phyloP scores from a whole-genome alignment of 2,113 vertebrate genomes.

The Stomatorhinus ivindoensis region DNA sequence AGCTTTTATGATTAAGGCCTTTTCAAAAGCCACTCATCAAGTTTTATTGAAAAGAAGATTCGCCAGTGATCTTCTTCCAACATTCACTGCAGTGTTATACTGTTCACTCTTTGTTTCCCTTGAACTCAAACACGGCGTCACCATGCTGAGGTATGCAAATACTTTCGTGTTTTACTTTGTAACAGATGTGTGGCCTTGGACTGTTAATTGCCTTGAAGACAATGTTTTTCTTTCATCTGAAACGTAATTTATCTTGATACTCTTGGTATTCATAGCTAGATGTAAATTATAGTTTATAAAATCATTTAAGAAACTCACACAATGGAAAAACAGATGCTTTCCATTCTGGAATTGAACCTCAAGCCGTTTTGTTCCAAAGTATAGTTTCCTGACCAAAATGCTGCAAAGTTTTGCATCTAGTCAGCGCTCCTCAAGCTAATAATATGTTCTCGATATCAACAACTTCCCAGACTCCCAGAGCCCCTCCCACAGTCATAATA shows the following conservation, averaged over 20 bases:
- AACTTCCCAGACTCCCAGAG: neutral
- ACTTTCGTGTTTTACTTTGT: neutral
- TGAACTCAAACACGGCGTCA: neutral
- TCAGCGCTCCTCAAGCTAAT: neutral
- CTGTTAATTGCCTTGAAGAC: neutral
- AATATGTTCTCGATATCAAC: neutral
- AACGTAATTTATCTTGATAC: neutral
- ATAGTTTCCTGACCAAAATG: neutral
- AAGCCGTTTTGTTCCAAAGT: neutral
- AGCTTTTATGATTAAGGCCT: neutral
- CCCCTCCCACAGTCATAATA: neutral
- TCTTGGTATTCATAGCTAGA: constrained; percentile 1
- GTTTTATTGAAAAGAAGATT: neutral
- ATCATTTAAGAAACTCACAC: neutral
- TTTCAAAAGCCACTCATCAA: neutral
- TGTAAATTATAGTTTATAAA: neutral
- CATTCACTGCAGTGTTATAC: neutral
- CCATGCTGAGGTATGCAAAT: neutral
- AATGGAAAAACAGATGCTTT: constrained; percentile 2
- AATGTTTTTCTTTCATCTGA: neutral
- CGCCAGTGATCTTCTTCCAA: neutral
- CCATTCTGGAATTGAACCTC: neutral
- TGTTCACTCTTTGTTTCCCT: neutral
- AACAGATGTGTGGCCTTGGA: neutral
- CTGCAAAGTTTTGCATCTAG: neutral